Evolutionary conservation across 2,113 vertebrate genomes (phyloP).

Genomic region (Thymallus thymallus): DNA sequence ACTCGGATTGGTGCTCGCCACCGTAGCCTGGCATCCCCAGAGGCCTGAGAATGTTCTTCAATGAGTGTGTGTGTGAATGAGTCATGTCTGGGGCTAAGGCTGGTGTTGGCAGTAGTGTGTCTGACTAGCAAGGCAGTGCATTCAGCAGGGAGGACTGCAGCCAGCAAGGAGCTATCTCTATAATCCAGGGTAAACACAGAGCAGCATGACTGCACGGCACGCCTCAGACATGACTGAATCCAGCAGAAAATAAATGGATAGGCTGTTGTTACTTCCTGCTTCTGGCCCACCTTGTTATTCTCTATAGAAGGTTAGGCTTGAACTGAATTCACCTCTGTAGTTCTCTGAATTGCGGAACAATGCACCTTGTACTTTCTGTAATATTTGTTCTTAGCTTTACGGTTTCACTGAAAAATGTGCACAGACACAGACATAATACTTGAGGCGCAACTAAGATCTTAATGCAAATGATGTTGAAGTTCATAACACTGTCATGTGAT

Average conservation of each 20-base stretch:
- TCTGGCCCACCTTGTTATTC: slow-evolving; percentile 34
- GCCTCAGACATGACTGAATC: slow-evolving; percentile 65
- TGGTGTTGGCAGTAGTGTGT: slow-evolving; percentile 55
- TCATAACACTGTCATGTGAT: slow-evolving; percentile 11
- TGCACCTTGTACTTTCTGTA: slow-evolving; percentile 35
- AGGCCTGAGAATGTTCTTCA: slow-evolving; percentile 42
- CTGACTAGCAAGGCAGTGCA: slow-evolving; percentile 66
- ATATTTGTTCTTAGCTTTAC: slow-evolving; percentile 14
- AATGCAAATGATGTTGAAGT: slow-evolving; percentile 15
- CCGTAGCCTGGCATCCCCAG: slow-evolving; percentile 19
- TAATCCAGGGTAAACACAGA: slow-evolving; percentile 74
- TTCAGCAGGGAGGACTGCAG: slow-evolving; percentile 60
- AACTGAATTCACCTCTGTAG: slow-evolving; percentile 57
- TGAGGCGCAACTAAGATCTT: slow-evolving; percentile 14
- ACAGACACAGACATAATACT: slow-evolving; percentile 2
- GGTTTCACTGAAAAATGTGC: neutral
- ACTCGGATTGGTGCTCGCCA: neutral
- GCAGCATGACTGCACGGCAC: slow-evolving; percentile 69
- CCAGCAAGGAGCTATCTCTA: slow-evolving; percentile 61
- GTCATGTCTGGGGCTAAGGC: slow-evolving; percentile 59
- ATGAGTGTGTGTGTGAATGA: slow-evolving; percentile 51
- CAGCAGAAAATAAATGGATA: slow-evolving; percentile 62
- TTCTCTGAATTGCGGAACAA: slow-evolving; percentile 34
- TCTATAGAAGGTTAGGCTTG: slow-evolving; percentile 33
- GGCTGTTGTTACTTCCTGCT: slow-evolving; percentile 49